Evolutionary conservation across 2,797 vertebrate species (phyloP).

Genomic region (Labroides dimidiatus): DNA sequence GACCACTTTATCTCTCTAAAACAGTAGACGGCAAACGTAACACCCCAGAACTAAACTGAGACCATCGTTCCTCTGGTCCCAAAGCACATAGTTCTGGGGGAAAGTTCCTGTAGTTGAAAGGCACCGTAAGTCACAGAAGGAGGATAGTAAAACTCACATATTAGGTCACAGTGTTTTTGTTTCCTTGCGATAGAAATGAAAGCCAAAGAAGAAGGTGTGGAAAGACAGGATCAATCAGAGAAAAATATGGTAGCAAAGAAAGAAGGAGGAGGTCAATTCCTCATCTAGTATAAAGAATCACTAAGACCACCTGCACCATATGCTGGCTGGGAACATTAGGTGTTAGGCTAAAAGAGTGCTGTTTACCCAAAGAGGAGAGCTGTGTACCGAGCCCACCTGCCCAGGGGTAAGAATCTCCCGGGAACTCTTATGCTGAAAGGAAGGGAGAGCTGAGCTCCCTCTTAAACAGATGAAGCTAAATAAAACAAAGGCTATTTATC

Average conservation of each 20-base stretch:
- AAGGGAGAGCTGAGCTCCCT: constrained; percentile 57
- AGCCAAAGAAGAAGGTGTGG: background rate
- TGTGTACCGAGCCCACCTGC: constrained; percentile 66
- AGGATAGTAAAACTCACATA: too few species aligned
- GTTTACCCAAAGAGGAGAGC: constrained; percentile 70
- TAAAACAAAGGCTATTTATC: constrained; percentile 76
- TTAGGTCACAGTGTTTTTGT: background rate
- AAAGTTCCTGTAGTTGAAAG: too few species aligned
- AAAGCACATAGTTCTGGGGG: too few species aligned
- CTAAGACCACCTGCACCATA: constrained; percentile 65
- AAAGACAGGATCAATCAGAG: background rate
- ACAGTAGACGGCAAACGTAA: too few species aligned
- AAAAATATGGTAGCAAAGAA: background rate
- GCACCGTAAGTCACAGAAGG: too few species aligned
- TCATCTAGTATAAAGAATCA: constrained; percentile 59
- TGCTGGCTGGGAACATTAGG: constrained; percentile 74
- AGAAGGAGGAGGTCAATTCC: constrained; percentile 46
- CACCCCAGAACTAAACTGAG: too few species aligned
- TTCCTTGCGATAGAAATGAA: constrained; percentile 5
- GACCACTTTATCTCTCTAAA: too few species aligned
- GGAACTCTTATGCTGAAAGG: constrained; percentile 73
- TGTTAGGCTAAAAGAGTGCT: constrained; percentile 65
- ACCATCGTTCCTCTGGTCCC: too few species aligned
- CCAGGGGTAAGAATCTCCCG: constrained; percentile 65
- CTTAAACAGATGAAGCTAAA: constrained; percentile 78